phyloP scores from a whole-genome alignment of 1,140 invertebrate species.

The Metaphire vulgaris region DNA sequence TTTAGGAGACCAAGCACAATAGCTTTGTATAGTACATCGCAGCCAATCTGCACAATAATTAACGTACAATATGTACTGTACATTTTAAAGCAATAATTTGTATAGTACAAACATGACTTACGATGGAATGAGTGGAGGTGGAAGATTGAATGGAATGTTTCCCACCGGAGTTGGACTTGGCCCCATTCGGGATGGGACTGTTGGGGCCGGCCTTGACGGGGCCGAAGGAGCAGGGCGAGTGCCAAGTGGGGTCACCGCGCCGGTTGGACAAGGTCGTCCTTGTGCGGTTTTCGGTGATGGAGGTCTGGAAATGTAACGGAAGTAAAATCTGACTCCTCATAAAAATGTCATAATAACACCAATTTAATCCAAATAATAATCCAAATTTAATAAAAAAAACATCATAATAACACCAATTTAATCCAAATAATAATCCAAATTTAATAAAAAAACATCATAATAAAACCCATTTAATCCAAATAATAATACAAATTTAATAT shows the following conservation, averaged over 20 bases:
- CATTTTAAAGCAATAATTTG: not conserved
- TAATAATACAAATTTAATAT: no score
- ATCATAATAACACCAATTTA: no score
- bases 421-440: no score
- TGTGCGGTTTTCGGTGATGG: conserved; percentile 11
- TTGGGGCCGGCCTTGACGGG: conserved; percentile 3
- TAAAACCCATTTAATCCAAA: no score
- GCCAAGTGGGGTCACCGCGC: not conserved
- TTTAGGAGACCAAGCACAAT: not conserved
- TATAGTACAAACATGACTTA: not conserved
- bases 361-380: no score
- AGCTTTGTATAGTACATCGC: not conserved
- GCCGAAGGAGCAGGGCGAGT: conserved; percentile 5
- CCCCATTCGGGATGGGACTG: conserved; percentile 13
- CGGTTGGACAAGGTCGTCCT: no score
- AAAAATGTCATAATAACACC: no score
- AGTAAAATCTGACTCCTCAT: not conserved
- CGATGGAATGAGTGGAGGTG: conserved; percentile 16
- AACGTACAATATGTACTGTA: not conserved
- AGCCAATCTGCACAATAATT: not conserved
- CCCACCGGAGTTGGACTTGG: conserved; percentile 20
- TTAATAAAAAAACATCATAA: no score
- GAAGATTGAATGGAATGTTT: conserved; percentile 21
- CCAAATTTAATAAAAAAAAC: no score
- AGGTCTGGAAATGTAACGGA: not conserved